Conservation (phyloP, 2,888 invertebrate genomes). For the Ormyrus nitidulus region DNA sequence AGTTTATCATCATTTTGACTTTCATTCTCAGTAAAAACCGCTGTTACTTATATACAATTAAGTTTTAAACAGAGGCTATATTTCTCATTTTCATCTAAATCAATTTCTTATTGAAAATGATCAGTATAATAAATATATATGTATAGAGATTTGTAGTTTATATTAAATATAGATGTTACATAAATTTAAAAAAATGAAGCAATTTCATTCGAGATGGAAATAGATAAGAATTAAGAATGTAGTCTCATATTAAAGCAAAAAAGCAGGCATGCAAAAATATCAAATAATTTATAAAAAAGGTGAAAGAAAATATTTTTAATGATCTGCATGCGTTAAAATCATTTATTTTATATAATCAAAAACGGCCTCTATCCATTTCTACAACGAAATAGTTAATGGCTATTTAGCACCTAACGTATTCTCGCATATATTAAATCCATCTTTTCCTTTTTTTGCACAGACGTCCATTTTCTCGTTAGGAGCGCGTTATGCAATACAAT, state of each 20-base stretch:
- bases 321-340: background rate
- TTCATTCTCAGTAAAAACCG: conserved; percentile 1
- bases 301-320: conserved; percentile 1
- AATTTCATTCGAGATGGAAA: too few relatives aligned
- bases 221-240: too few relatives aligned
- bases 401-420: conserved; percentile 46
- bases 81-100: too few relatives aligned
- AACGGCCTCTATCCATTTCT: conserved; percentile 52
- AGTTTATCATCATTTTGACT: too few relatives aligned
- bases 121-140: too few relatives aligned
- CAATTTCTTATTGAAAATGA: too few relatives aligned
- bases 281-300: conserved; percentile 26
- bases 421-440: conserved; percentile 22
- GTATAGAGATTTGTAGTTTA: too few relatives aligned
- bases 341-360: background rate
- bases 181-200: conserved; percentile 11
- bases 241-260: background rate
- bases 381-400: conserved; percentile 55
- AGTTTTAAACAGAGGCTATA: too few relatives aligned
- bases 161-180: too few relatives aligned
- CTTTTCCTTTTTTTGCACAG: conserved; percentile 38
- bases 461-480: conserved; percentile 13
- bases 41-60: conserved; percentile 12
- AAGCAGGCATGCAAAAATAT: conserved; percentile 12
- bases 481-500: conserved; percentile 4